A percentile compares a stretch with the other conserved stretches of the same genome.
Conservation (phyloP, 2,797 vertebrate genomes). For the Zenarchopterus dispar region DNA sequence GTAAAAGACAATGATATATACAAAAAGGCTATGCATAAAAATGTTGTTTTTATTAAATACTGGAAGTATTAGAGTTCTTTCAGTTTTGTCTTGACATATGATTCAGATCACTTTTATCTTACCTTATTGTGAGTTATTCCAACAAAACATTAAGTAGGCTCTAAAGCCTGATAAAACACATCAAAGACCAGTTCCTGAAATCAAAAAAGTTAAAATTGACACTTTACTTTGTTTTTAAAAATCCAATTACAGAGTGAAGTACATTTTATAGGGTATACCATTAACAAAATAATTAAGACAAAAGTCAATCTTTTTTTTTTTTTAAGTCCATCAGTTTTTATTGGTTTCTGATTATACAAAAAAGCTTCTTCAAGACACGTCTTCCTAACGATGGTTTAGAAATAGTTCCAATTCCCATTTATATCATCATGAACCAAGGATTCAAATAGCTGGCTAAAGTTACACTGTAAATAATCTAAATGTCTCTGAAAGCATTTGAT, state of each 20-base stretch:
- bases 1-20: too few relatives aligned
- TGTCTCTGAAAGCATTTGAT: constrained; percentile 70
- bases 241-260: constrained; percentile 57
- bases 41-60: constrained; percentile 80
- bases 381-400: constrained; percentile 54
- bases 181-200: constrained; percentile 67
- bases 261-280: constrained; percentile 19
- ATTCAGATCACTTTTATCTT: constrained; percentile 81
- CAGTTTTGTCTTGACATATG: constrained; percentile 72
- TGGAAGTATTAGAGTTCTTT: constrained; percentile 81
- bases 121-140: constrained; percentile 74
- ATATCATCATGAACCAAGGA: constrained; percentile 63
- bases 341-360: constrained; percentile 53
- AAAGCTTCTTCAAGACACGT: constrained; percentile 16
- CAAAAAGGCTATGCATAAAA: too few relatives aligned
- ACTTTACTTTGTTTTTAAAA: constrained; percentile 73
- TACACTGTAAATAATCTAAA: constrained; percentile 69
- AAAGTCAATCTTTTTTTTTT: constrained; percentile 43
- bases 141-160: constrained; percentile 74
- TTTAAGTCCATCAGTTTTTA: constrained; percentile 40
- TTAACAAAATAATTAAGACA: constrained; percentile 58
- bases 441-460: constrained; percentile 75
- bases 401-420: constrained; percentile 61
- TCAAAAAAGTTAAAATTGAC: constrained; percentile 74
- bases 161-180: constrained; percentile 72